phyloP scores from a whole-genome alignment of 2,888 invertebrate species.

The Micoletzkya japonica region DNA sequence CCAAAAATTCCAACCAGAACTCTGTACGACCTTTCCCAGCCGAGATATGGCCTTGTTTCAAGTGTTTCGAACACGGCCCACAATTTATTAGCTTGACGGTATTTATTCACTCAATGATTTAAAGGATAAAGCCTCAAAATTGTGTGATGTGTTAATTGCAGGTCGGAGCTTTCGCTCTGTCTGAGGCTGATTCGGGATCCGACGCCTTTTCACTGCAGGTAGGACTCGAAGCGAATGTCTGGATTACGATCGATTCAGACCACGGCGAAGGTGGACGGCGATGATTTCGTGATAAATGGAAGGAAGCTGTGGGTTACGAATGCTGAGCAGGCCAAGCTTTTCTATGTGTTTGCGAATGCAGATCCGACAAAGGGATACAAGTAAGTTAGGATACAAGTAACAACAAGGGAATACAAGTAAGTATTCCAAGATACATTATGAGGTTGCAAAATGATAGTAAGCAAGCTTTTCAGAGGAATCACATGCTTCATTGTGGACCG shows the following conservation, averaged over 20 bases:
- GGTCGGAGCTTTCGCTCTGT: conserved; percentile 89
- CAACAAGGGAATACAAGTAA: too few species aligned
- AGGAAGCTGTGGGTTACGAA: conserved; percentile 98
- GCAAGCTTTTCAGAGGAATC: conserved; percentile 68
- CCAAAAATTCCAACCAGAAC: too few species aligned
- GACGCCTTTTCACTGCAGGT: conserved; percentile 95
- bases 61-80: too few species aligned
- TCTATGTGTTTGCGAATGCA: conserved; percentile 68
- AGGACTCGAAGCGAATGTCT: too few species aligned
- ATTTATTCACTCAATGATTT: too few species aligned
- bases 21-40: too few species aligned
- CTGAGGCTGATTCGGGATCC: conserved; percentile 86
- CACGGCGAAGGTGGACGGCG: conserved; percentile 73
- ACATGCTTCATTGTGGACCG: conserved; percentile 92
- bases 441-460: not conserved
- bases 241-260: too few species aligned
- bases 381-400: not conserved
- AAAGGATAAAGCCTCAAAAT: not conserved
- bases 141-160: conserved; percentile 68
- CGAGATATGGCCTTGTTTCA: too few species aligned
- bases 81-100: too few species aligned
- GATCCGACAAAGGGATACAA: conserved; percentile 50
- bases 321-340: conserved; percentile 87
- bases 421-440: too few species aligned
- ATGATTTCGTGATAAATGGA: conserved; percentile 84